Percentiles rank a stretch among this genome's conserved stretches.
Evolutionary conservation across 2,113 vertebrate species (phyloP).

Genomic region (Regulus satrapa): DNA sequence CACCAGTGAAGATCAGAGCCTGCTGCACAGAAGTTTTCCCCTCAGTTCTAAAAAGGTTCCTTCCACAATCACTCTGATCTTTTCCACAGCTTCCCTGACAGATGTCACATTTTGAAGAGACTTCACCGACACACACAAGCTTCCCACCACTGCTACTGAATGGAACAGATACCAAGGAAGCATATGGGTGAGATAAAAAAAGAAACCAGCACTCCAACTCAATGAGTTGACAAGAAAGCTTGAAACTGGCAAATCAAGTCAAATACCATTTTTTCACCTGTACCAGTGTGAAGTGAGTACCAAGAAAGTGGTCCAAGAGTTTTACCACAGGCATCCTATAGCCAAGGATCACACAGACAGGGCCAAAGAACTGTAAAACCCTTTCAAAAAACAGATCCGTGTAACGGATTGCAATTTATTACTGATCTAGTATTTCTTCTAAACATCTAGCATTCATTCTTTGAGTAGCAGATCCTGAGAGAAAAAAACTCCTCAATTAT

Average conservation of each 20-base stretch:
- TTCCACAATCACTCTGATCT: background rate
- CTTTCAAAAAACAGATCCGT: background rate
- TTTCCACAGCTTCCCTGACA: background rate
- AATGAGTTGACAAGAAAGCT: background rate
- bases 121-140: background rate
- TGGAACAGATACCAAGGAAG: background rate
- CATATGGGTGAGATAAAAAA: background rate
- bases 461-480: background rate
- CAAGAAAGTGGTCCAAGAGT: background rate
- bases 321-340: background rate
- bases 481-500: background rate
- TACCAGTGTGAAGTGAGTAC: background rate
- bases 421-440: background rate
- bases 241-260: background rate
- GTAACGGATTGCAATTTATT: background rate
- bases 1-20: background rate
- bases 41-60: background rate
- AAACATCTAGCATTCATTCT: background rate
- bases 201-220: background rate
- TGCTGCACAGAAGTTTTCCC: background rate
- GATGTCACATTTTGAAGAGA: background rate
- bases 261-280: background rate
- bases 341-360: background rate
- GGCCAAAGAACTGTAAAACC: background rate
- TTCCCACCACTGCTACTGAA: background rate